Conservation (phyloP, 2,113 vertebrate species). For the Cynopterus brachyotis region DNA sequence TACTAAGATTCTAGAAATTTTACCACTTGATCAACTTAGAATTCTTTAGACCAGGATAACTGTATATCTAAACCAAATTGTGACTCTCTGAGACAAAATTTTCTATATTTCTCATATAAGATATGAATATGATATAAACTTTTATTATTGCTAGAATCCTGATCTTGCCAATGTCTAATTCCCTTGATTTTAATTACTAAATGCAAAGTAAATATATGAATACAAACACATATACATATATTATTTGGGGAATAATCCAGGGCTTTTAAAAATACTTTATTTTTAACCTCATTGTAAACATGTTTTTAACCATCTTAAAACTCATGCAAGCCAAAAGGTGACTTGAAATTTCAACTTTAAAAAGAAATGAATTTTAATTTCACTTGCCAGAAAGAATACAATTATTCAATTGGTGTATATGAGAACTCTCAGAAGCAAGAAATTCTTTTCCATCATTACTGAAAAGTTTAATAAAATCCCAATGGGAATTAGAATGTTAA, state of each 20-base stretch:
- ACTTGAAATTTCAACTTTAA: constrained; percentile 14
- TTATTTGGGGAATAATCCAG: background rate
- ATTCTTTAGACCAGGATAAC: background rate
- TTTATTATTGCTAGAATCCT: background rate
- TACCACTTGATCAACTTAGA: background rate
- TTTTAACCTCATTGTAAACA: background rate
- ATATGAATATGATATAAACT: background rate
- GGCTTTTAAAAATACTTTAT: background rate
- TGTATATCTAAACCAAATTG: background rate
- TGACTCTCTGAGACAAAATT: background rate
- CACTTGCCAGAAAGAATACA: background rate
- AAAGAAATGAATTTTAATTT: constrained; percentile 43
- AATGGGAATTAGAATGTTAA: background rate
- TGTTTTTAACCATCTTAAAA: background rate
- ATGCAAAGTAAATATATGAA: background rate
- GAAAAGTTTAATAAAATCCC: background rate
- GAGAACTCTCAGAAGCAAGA: background rate
- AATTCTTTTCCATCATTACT: background rate
- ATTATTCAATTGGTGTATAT: background rate
- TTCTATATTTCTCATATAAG: background rate
- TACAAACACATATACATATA: too few relatives aligned
- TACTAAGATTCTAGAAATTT: background rate
- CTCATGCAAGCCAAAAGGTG: background rate
- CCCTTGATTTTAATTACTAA: background rate
- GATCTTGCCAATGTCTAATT: background rate